Percentiles rank a stretch among this genome's conserved stretches.
Conservation (phyloP, 1,140 invertebrate species). For the Leptopilina boulardi region DNA sequence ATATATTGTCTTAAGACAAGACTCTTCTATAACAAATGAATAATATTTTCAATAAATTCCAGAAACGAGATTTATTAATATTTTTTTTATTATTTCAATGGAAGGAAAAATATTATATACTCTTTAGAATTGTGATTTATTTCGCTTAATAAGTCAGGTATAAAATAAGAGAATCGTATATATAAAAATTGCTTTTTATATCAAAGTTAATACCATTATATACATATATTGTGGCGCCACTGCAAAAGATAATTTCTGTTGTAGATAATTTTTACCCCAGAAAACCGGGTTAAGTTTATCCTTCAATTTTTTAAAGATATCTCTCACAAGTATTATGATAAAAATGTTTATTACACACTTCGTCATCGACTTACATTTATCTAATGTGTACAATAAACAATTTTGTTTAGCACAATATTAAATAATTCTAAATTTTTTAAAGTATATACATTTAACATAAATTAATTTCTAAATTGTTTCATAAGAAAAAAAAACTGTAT, state of each 20-base stretch:
- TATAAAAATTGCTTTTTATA: not conserved
- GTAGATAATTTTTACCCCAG: constrained; percentile 17
- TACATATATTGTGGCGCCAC: not conserved
- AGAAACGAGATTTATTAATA: no score
- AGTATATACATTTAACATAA: no score
- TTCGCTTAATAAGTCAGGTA: not conserved
- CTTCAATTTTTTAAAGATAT: constrained; percentile 5
- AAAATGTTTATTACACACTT: not conserved
- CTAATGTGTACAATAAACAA: not conserved
- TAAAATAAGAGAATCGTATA: not conserved
- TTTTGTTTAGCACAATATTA: not conserved
- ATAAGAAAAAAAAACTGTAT: no score
- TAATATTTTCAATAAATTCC: no score
- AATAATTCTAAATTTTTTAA: no score
- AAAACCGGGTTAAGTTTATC: constrained; percentile 5
- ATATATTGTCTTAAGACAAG: no score
- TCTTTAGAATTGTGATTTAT: not conserved
- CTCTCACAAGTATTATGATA: not conserved
- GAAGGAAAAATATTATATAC: not conserved
- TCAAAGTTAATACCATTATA: not conserved
- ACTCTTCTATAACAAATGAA: no score
- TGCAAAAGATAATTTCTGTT: not conserved
- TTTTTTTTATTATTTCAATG: no score
- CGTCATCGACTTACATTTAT: not conserved
- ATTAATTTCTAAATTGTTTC: no score